phyloP scores from a whole-genome alignment of 2,888 invertebrate genomes.

The Chymomyza fuscimana region DNA sequence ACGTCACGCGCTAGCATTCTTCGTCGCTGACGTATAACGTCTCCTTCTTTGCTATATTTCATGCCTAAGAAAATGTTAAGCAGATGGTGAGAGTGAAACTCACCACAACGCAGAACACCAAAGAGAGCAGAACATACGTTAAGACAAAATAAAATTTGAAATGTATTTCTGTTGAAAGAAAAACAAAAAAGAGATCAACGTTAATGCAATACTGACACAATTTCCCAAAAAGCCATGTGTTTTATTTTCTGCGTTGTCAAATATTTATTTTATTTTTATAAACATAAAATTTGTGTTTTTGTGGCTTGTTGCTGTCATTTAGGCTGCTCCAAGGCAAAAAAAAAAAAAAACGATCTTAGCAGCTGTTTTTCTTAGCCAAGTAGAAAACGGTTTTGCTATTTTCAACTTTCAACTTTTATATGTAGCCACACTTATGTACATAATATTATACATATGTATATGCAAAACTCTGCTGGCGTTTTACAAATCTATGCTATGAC shows the following conservation, averaged over 20 bases:
- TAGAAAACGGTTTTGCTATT: conserved; percentile 14
- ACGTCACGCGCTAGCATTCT: too few species aligned
- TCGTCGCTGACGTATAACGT: too few species aligned
- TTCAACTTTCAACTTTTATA: conserved; percentile 4
- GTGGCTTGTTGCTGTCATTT: conserved; percentile 49
- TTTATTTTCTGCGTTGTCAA: conserved; percentile 28
- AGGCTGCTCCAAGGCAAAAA: conserved; percentile 28
- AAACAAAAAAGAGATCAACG: not conserved
- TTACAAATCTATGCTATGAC: not conserved
- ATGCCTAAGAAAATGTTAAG: too few species aligned
- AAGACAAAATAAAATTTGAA: not conserved
- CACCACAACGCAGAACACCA: conserved; percentile 45
- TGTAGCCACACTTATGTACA: not conserved
- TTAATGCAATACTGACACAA: conserved; percentile 66
- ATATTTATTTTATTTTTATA: conserved; percentile 65
- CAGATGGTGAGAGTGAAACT: conserved; percentile 14
- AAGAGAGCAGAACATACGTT: not conserved
- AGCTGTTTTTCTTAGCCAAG: conserved; percentile 47
- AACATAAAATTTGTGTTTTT: conserved; percentile 36
- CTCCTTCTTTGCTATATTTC: too few species aligned
- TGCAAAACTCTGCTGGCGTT: not conserved
- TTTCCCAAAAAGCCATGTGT: conserved; percentile 49
- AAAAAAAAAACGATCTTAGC: conserved; percentile 55
- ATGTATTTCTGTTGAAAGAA: not conserved
- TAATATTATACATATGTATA: not conserved